Conservation (phyloP, 2,797 vertebrate genomes). For the Hephaestus fuliginosus region DNA sequence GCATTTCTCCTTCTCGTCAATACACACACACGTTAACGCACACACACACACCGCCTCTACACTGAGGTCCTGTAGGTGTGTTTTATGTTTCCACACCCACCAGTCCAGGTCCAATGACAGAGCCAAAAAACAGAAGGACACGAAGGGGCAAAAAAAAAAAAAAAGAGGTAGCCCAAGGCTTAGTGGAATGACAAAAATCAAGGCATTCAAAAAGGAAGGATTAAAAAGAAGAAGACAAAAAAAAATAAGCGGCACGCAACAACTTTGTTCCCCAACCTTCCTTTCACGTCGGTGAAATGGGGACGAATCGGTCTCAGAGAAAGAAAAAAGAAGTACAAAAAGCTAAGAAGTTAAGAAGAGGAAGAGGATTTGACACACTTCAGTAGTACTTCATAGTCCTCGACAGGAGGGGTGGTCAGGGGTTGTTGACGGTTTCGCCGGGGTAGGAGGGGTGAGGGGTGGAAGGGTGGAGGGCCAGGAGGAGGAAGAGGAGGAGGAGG, state of each 20-base stretch:
- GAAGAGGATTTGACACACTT: constrained; percentile 87
- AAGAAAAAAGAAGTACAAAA: constrained; percentile 62
- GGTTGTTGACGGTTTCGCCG: constrained; percentile 63
- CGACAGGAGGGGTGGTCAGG: constrained; percentile 73
- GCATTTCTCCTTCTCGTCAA: constrained; percentile 51
- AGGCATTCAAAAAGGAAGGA: constrained; percentile 73
- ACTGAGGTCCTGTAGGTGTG: constrained; percentile 78
- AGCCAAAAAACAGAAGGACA: constrained; percentile 76
- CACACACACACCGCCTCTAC: constrained; percentile 69
- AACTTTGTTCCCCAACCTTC: constrained; percentile 73
- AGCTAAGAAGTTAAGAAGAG: constrained; percentile 74
- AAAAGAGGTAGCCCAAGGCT: constrained; percentile 93
- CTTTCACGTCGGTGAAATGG: constrained; percentile 69
- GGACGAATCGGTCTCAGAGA: constrained; percentile 68
- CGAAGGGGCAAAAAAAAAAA: constrained; percentile 48
- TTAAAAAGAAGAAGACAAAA: constrained; percentile 56
- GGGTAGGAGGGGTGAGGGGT: constrained; percentile 29
- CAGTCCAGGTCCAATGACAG: constrained; percentile 78
- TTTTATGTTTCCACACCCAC: constrained; percentile 74
- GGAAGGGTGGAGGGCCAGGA: constrained; percentile 62
- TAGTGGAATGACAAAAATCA: constrained; percentile 86
- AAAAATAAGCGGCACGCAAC: constrained; percentile 65
- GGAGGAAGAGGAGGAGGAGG: constrained; percentile 64
- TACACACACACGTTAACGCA: constrained; percentile 5
- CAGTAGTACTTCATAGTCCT: constrained; percentile 90